phyloP scores from a whole-genome alignment of 2,113 vertebrate genomes.

The Gallinago paraguaiae region DNA sequence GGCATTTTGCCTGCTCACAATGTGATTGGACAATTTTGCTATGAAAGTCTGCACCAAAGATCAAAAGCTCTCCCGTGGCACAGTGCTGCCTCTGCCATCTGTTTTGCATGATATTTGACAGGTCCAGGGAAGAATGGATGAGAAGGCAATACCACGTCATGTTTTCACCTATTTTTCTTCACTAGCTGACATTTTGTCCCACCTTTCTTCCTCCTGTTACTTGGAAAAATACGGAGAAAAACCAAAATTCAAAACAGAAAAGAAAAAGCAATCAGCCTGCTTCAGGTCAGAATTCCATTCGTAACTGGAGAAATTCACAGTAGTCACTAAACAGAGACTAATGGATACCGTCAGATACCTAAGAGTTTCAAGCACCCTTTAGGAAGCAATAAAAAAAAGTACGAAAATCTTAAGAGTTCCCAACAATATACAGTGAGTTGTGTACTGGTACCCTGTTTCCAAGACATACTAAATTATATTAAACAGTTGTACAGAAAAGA shows the following conservation, averaged over 20 bases:
- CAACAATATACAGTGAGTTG: background rate
- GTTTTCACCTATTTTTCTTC: conserved; percentile 13
- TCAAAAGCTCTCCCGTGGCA: conserved; percentile 31
- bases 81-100: conserved; percentile 25
- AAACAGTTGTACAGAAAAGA: background rate
- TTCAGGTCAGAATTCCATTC: background rate
- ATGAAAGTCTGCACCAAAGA: conserved; percentile 15
- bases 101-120: conserved; percentile 17
- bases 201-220: background rate
- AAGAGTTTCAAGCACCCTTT: background rate
- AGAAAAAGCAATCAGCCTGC: background rate
- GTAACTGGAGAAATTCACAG: background rate
- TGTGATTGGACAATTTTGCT: conserved; percentile 11
- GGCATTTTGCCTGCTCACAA: conserved; percentile 35
- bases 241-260: background rate
- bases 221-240: background rate
- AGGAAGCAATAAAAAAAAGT: background rate
- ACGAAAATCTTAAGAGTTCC: background rate
- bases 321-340: background rate
- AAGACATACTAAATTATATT: background rate
- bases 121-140: background rate
- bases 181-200: background rate
- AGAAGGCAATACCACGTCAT: background rate
- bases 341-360: background rate
- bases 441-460: background rate